Base-by-base conservation (phyloP, 2,797 vertebrate genomes). In the Mus minutoides region DNA sequence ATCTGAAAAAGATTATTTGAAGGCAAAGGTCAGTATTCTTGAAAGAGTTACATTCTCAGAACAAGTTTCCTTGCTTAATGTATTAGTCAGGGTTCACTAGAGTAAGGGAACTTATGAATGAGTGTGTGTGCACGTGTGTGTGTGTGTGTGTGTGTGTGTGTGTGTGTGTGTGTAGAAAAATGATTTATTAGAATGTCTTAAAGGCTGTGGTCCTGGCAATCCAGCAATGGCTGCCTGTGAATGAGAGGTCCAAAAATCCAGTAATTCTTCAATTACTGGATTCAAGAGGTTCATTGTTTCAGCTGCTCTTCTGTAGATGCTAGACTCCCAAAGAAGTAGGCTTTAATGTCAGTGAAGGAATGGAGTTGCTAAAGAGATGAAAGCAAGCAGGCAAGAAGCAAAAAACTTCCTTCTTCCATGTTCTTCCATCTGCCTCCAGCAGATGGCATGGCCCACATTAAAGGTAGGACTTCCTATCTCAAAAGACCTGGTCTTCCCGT, bases 21-120 rank as follows among this genome's bases (percentile, higher is more conserved):
- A 78, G 93, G 37, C 26, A 96, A 86, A 77, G 58, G 1, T 49
- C 67, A 91, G 56, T 26, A 58, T 71, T 67, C 79, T 88, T 80
- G 52, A n/a, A n/a, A 82, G 82, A 62, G 49, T 31, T 4, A 86
- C 6, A 29, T 9, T 79, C 22, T n/a, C 21, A 46, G 90, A 29
- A 64, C 22, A 84, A 54, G 5, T 75, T 49, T 31, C 75, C 8
- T 83, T 88, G 34, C 13, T 67, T 67, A 67, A 34, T 67, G 31
- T 34, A 5, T 49, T 77, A 14, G 7, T n/a, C 34, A 21, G n/a
- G 14, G 34, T 71, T 71, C 34, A 37, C 67, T n/a, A 37, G 34
- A 37, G 67, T 71, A 71, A 71, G 16, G 34, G 34, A 71, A 71
- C 17, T 37, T 37, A 29, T 64, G 62, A 31, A 26, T 62, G 58